A percentile compares a stretch with the other conserved stretches of the same genome.
Evolutionary conservation across 2,113 vertebrate genomes (phyloP).

Genomic region (Eleginops maclovinus): DNA sequence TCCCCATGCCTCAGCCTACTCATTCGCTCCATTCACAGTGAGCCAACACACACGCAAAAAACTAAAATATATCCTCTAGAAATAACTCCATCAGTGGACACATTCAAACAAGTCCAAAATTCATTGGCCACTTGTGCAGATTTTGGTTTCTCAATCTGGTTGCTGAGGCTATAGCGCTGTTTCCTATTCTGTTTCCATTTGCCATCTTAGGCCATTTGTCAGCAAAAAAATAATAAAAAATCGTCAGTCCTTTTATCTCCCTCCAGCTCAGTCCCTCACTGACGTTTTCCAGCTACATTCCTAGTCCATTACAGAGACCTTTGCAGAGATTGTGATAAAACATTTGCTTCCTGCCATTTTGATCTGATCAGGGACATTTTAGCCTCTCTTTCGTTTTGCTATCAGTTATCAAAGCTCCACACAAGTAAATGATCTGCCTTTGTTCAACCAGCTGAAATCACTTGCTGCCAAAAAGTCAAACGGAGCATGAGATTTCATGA

Average conservation of each 20-base stretch:
- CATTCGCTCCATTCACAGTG: slow-evolving; percentile 49
- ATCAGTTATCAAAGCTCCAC: slow-evolving; percentile 70
- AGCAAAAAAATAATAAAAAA: neutral
- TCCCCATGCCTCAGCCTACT: slow-evolving; percentile 62
- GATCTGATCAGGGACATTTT: slow-evolving; percentile 79
- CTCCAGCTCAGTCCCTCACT: slow-evolving; percentile 62
- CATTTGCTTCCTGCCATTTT: slow-evolving; percentile 82
- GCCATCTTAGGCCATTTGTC: slow-evolving; percentile 2
- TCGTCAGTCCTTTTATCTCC: slow-evolving; percentile 37
- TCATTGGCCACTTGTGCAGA: neutral
- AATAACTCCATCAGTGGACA: slow-evolving; percentile 35
- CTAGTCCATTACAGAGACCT: slow-evolving; percentile 69
- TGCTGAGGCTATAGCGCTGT: neutral
- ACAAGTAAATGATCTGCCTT: slow-evolving; percentile 53
- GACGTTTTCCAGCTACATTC: slow-evolving; percentile 69
- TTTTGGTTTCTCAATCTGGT: neutral
- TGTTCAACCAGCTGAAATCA: slow-evolving; percentile 58
- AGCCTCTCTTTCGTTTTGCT: slow-evolving; percentile 39
- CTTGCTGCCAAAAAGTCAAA: slow-evolving; percentile 46
- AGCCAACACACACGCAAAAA: slow-evolving; percentile 32
- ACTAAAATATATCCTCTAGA: slow-evolving; percentile 38
- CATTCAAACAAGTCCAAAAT: slow-evolving; percentile 16
- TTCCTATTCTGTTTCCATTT: slow-evolving; percentile 2
- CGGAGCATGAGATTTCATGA: slow-evolving; percentile 29
- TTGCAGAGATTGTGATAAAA: slow-evolving; percentile 80